Evolutionary conservation across 2,797 vertebrate genomes (phyloP), one percentile per base, ranked within the genome.

Genomic region (Lagodon rhomboides): DNA sequence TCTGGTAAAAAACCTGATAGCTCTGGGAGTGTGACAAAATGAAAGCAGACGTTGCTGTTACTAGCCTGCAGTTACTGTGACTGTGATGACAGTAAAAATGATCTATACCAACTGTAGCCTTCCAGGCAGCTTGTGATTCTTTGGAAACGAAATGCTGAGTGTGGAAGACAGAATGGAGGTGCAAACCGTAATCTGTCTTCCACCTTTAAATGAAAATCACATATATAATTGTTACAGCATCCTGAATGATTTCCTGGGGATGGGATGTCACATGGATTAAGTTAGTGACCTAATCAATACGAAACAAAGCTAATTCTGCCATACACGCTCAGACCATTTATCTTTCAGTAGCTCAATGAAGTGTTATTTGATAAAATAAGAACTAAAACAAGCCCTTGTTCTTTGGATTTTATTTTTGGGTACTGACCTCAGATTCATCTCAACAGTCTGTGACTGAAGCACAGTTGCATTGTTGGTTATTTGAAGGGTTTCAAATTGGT

Each of bases 11-110:
- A 43, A 38, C 50, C 47, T 67, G 73, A 87, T 75, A 46, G 80
- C 86, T 85, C 62, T 83, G 72, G 62, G 80, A 79, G 68, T 44
- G 46, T 72, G 77, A 77, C 27, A 60, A 70, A 82, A 91, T 79
- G 54, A 62, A 54, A 77, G 71, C 80, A 78, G 82, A 75, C 80
- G 18, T 69, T 50, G 71, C 66, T 51, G 82, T 80, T 83, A 85
- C 81, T 73, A 61, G 73, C 75, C 87, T 75, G 66, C 71, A 82
- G 69, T 83, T 83, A 83, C 74, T 87, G 68, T 76, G 84, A 58
- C 62, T 80, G 84, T 80, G 79, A 79, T 79, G 85, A 85, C 84
- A 83, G 69, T 90, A 85, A 88, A 88, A 82, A 80, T 90, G 70
- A 89, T 89, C 44, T 84, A 89, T 82, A 69, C 61, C 61, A 77